Conservation (phyloP, 2,888 invertebrate genomes). For the Thalpophila matura region DNA sequence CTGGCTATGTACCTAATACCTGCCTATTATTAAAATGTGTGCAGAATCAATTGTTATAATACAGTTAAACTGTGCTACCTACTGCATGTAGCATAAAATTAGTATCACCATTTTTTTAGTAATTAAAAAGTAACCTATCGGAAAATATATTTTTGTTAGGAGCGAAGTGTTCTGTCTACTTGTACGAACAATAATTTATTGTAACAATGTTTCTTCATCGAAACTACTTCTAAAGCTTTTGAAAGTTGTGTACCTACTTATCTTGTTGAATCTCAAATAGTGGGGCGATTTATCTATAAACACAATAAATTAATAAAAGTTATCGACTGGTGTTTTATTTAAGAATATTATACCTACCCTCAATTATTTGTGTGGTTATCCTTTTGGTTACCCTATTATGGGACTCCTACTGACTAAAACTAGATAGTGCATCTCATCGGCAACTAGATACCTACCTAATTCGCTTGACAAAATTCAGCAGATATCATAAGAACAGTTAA, state of each 20-base stretch:
- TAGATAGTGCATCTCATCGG: no score
- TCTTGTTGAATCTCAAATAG: slow-evolving; percentile 84
- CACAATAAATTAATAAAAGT: slow-evolving; percentile 78
- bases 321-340: slow-evolving; percentile 69
- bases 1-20: no score
- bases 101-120: slow-evolving; percentile 34
- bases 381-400: no score
- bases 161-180: slow-evolving; percentile 71
- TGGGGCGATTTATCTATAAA: slow-evolving; percentile 78
- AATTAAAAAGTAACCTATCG: slow-evolving; percentile 51
- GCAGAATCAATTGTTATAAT: no score
- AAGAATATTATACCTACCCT: neutral
- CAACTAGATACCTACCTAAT: no score
- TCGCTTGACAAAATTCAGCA: no score
- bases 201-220: slow-evolving; percentile 47
- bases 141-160: slow-evolving; percentile 86
- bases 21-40: no score
- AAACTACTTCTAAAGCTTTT: slow-evolving; percentile 71
- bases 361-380: neutral
- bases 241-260: slow-evolving; percentile 77
- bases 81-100: neutral
- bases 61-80: no score
- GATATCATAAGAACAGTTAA: no score
- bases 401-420: no score
- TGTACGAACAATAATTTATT: slow-evolving; percentile 47